Evolutionary conservation across 2,888 invertebrate genomes (phyloP).

Genomic region (Thumatha senex): DNA sequence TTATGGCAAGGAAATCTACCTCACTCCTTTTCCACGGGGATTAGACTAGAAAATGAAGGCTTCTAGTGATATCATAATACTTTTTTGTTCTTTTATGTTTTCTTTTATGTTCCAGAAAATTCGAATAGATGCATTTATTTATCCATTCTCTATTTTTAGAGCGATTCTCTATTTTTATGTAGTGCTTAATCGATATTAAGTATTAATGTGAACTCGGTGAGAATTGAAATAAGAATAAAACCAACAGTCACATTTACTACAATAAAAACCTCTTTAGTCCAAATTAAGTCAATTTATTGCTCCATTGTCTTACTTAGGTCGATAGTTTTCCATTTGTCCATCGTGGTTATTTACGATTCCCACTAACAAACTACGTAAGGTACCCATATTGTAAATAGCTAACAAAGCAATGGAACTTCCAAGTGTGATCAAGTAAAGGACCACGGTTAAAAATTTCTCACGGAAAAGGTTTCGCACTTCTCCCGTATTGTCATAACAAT

Average conservation of each 20-base stretch:
- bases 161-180: too few species aligned
- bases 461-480: conserved; percentile 10
- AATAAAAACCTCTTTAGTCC: conserved; percentile 61
- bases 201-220: neutral
- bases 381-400: conserved; percentile 45
- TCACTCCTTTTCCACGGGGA: too few species aligned
- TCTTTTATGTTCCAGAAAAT: too few species aligned
- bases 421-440: conserved; percentile 22
- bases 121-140: too few species aligned
- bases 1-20: too few species aligned
- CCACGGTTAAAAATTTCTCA: conserved; percentile 18
- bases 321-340: conserved; percentile 62
- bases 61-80: too few species aligned
- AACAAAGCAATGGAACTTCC: conserved; percentile 44
- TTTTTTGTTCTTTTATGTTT: too few species aligned
- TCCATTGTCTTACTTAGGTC: conserved; percentile 72
- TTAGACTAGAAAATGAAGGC: too few species aligned
- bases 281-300: conserved; percentile 68
- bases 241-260: conserved; percentile 35
- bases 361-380: conserved; percentile 41
- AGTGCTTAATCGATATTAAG: too few species aligned
- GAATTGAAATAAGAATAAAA: conserved; percentile 36
- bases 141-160: too few species aligned
- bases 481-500: neutral
- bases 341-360: conserved; percentile 55